These are phyloP conservation scores for Acleris cristana DNA, from an alignment of 2,888 invertebrate genomes.

Conservation along the genomic window DNA sequence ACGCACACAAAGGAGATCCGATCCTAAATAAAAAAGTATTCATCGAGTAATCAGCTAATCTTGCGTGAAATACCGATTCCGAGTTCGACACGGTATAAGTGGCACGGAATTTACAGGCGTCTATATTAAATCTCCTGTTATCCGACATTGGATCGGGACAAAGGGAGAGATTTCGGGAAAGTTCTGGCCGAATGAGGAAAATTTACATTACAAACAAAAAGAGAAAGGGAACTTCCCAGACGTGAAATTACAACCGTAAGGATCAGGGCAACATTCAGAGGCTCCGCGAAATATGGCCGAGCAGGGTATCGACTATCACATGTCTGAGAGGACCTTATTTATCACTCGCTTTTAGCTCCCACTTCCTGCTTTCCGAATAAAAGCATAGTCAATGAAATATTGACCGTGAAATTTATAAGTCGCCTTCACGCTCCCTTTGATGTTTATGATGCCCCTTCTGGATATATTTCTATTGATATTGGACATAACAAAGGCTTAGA, in stretches of 20 bases:
- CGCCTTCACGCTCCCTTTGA: conserved; percentile 34
- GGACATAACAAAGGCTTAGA: conserved; percentile 11
- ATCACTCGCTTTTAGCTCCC: conserved; percentile 53
- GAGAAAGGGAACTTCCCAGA: conserved; percentile 60
- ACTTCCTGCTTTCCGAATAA: conserved; percentile 49
- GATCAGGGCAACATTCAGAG: conserved; percentile 53
- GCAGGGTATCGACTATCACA: conserved; percentile 37
- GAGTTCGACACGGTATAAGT: conserved; percentile 55
- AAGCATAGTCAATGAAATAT: conserved; percentile 48
- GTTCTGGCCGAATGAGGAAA: conserved; percentile 61
- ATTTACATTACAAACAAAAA: conserved; percentile 72
- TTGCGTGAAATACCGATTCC: conserved; percentile 56
- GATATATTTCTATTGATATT: conserved; percentile 25
- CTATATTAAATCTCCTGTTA: conserved; percentile 67
- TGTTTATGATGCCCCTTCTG: conserved; percentile 27
- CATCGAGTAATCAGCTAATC: conserved; percentile 56
- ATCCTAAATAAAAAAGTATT: conserved; percentile 42
- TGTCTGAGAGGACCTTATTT: conserved; percentile 50
- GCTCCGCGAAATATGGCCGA: conserved; percentile 53
- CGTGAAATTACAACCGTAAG: conserved; percentile 64
- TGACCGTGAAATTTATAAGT: conserved; percentile 37
- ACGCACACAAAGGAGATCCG: conserved; percentile 32
- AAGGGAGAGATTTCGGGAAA: conserved; percentile 60
- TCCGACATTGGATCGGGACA: conserved; percentile 65
- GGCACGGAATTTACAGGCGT: conserved; percentile 53